These are phyloP conservation scores for Apamea monoglypha DNA, from an alignment of 2,888 invertebrate genomes.

Conservation along the genomic window DNA sequence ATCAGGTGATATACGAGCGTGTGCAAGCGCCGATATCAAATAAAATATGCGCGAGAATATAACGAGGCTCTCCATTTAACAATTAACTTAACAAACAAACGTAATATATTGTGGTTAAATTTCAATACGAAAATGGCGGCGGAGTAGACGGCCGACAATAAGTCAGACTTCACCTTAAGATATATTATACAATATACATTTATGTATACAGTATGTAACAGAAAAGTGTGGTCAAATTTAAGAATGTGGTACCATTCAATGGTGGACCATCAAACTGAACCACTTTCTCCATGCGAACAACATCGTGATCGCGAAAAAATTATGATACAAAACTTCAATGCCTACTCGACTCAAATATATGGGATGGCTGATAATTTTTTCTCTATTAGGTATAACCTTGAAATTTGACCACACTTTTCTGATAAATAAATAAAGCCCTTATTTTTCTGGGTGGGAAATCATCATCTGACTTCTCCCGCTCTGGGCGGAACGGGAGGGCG, in stretches of 20 bases:
- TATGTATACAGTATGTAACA: neutral
- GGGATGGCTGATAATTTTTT: neutral
- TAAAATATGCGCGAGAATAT: conserved; percentile 86
- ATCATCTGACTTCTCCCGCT: no score
- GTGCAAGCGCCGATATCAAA: conserved; percentile 79
- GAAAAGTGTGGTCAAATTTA: neutral
- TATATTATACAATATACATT: conserved; percentile 69
- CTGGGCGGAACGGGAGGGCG: no score
- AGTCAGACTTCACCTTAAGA: conserved; percentile 76
- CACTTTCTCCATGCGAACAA: neutral
- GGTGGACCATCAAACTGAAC: neutral
- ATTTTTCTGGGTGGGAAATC: no score
- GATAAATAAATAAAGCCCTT: no score
- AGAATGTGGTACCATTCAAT: neutral
- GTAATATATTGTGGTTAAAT: conserved; percentile 90
- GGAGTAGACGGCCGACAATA: conserved; percentile 75
- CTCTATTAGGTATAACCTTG: neutral
- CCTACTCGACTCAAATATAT: neutral
- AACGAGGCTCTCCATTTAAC: conserved; percentile 89
- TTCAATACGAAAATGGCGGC: conserved; percentile 87
- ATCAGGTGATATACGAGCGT: conserved; percentile 84
- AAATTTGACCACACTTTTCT: neutral
- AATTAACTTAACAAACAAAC: conserved; percentile 91
- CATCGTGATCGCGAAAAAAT: neutral
- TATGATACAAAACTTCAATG: neutral